Percentiles rank a stretch among this genome's conserved stretches.
These are phyloP conservation scores for Trissolcus japonicus DNA, from an alignment of 2,888 invertebrate genomes.

Conservation along the genomic window DNA sequence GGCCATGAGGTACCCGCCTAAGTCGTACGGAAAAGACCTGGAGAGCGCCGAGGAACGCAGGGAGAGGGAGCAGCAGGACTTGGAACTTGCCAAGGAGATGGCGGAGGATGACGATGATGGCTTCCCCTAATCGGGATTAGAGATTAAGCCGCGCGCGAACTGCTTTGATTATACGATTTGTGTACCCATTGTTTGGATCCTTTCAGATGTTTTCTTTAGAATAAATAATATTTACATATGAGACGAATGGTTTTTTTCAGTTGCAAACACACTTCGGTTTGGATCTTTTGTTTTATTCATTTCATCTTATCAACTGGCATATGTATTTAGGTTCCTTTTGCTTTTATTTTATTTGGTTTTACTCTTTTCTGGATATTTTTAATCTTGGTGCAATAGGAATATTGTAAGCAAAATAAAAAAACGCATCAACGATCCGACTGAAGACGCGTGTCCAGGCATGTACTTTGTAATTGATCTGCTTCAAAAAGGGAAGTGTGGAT, in stretches of 20 bases:
- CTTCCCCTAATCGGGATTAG: slow-evolving; percentile 77
- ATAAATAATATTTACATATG: slow-evolving; percentile 49
- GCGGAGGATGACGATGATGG: slow-evolving; percentile 99
- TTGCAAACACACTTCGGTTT: neutral
- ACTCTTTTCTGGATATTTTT: slow-evolving; percentile 52
- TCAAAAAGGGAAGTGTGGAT: slow-evolving; percentile 73
- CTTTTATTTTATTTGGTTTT: neutral
- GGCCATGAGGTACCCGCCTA: slow-evolving; percentile 99
- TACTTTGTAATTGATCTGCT: slow-evolving; percentile 75
- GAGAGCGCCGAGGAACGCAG: slow-evolving; percentile 98
- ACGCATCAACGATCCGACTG: slow-evolving; percentile 78
- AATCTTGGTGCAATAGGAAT: slow-evolving; percentile 79
- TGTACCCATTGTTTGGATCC: slow-evolving; percentile 34
- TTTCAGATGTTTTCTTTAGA: slow-evolving; percentile 43
- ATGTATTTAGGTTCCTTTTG: neutral
- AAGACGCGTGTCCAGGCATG: slow-evolving; percentile 77
- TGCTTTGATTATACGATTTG: slow-evolving; percentile 41
- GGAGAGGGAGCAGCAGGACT: slow-evolving; percentile 97
- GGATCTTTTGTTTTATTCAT: neutral
- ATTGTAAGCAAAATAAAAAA: slow-evolving; percentile 78
- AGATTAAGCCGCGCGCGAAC: slow-evolving; percentile 9
- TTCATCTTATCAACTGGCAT: neutral
- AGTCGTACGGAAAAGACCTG: slow-evolving; percentile 97
- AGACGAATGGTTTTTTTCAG: slow-evolving; percentile 2
- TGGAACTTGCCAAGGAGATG: slow-evolving; percentile 99